Evolutionary conservation across 30 jellyfish, hydroid and myxozoan genomes (phyloP).

Genomic region (Aurelia aurita): DNA sequence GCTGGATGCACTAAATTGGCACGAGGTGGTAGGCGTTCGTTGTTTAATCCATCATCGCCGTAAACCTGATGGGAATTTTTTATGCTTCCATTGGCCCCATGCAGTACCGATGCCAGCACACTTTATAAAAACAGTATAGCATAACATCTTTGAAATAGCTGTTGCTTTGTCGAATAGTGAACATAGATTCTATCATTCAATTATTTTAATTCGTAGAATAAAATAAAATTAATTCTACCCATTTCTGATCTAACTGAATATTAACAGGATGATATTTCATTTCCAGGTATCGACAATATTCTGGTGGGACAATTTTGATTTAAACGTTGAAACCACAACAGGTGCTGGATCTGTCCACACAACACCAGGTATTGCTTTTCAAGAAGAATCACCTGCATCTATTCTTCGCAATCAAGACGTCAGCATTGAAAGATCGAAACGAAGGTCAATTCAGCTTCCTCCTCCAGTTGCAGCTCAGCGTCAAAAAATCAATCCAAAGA

Average conservation of each 20-base stretch:
- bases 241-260: not conserved
- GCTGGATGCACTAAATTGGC: too few species aligned
- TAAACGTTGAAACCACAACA: conserved; percentile 27
- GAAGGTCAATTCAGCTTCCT: conserved; percentile 21
- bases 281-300: conserved; percentile 19
- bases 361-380: conserved; percentile 63
- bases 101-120: too few species aligned
- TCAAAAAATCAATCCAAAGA: conserved; percentile 14
- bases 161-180: too few species aligned
- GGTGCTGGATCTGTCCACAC: conserved; percentile 50
- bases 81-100: too few species aligned
- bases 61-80: too few species aligned
- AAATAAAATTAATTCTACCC: not conserved
- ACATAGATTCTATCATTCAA: too few species aligned
- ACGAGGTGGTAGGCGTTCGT: not conserved
- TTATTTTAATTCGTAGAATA: too few species aligned
- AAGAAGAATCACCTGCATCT: conserved; percentile 29
- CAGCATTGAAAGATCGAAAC: conserved; percentile 27
- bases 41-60: too few species aligned
- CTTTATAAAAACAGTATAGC: too few species aligned
- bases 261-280: not conserved
- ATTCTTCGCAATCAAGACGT: conserved; percentile 12
- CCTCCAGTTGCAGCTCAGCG: not conserved
- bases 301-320: conserved; percentile 67
- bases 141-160: too few species aligned